Evolutionary conservation across 2,888 invertebrate species (phyloP), one percentile per base, ranked within the genome.

Genomic region (Epirrita christyi): DNA sequence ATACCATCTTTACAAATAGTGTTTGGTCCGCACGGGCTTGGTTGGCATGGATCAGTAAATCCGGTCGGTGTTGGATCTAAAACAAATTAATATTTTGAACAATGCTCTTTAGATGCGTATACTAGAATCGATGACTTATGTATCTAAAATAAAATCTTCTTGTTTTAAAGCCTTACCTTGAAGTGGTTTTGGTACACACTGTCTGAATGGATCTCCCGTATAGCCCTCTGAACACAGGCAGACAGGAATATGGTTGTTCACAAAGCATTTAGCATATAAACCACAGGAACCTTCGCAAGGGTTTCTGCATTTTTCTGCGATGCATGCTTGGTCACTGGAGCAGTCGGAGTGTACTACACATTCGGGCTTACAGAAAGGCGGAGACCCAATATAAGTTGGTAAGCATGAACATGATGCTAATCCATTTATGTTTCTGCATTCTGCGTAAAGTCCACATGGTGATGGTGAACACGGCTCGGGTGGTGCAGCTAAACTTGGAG

Each of bases 221-320:
- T 93, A 94, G 32, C 93, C 94, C 45, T 93, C 92, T 36, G 94
- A 90, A 72, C 96, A 96, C 52, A 94, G 92, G 72, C 96, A 96
- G n/a, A 95, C 93, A 1, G 96, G 95, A 56, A 94, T 91, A 75
- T 96, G 96, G 76, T 95, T 95, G 43, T 93, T 92, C 0, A 95
- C 95, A 74, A 93, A 93, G 67, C 96, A 96, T 40, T 93, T 85
- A 6, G 96, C 94, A 75, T 94, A 94, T 37, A 93, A 77, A 21
- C 95, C 96, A 76, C 95, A 95, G 2, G 94, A 93, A 32, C 94
- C 95, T 21, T 94, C 93, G 71, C 96, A 96, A 41, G 96, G 95
- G 76, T 96, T 93, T 57, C 89, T 77, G 72, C 96, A 96, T 83
- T 95, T 95, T 72, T 94, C 94, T 59, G 93, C 92, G 36, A 94